Evolutionary conservation across 2,888 invertebrate genomes (phyloP), one percentile per base, ranked within the genome.

Genomic region (Entomobrya proxima): DNA sequence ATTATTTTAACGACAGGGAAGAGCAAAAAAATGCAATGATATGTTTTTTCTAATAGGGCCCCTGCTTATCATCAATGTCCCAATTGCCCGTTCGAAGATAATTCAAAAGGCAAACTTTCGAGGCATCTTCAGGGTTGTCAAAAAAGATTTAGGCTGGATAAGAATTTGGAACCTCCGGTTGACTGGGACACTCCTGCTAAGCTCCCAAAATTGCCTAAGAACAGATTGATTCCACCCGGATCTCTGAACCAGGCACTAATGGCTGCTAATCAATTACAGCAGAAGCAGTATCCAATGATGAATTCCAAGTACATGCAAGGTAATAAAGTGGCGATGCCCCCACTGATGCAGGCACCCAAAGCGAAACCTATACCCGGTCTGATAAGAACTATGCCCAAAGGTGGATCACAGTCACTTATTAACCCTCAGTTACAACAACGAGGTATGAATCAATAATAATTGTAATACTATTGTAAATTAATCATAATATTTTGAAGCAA

Each of bases 161-260:
- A 94, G 64, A 98, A 98, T 92, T 93, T 93, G 90, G 95, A 96
- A 89, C 97, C 98, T 5, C 96, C 97, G 0, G 92, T 95, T 0
- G 97, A 97, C 91, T 97, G 97, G 96, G 97, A 97, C 91, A 97
- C 97, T 0, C 98, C 98, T 0, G 97, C 97, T 4, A 97, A 98
- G 92, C 97, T 97, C 92, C 96, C 97, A 87, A 94, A 96, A 92
- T 94, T 95, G 91, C 91, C 92, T 83, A 92, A 93, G 77, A 92
- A 89, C 85, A 88, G 91, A 55, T 89, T 90, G 30, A 37, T 88
- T 67, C 87, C 90, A 47, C 90, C 87, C 72, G 86, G 86, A 76
- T 67, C 83, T 44, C 80, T 89, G 1, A 89, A 89, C 37, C 81
- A 86, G 35, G 74, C 85, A 7, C 67, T 86, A 18, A 75, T 81